These are phyloP conservation scores for Macrosteles quadrilineatus DNA, from an alignment of 1,140 invertebrate genomes.

Conservation along the genomic window DNA sequence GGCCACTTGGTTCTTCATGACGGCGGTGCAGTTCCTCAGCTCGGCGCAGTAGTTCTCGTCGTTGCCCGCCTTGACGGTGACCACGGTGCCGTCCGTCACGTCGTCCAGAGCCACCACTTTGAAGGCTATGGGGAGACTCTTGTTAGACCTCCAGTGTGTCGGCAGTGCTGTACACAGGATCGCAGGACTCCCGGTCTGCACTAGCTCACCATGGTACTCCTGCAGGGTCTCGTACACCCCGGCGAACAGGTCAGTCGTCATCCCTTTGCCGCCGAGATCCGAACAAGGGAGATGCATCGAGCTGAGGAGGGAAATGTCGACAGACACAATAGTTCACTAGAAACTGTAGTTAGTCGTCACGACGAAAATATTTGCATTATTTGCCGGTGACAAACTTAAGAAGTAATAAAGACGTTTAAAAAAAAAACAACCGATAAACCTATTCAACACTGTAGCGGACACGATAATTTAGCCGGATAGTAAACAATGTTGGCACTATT, in stretches of 20 bases:
- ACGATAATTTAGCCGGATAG: background rate
- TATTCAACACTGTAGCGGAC: background rate
- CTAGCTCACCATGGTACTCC: slow-evolving; percentile 86
- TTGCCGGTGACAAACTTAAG: too few relatives aligned
- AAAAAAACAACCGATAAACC: background rate
- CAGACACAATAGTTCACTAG: background rate
- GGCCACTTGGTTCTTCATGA: slow-evolving; percentile 96
- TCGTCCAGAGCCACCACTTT: slow-evolving; percentile 89
- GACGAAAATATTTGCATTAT: too few relatives aligned
- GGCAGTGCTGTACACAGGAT: slow-evolving; percentile 89
- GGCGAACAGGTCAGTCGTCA: slow-evolving; percentile 66
- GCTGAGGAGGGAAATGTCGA: background rate
- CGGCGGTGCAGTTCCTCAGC: slow-evolving; percentile 85
- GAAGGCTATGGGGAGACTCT: slow-evolving; percentile 91
- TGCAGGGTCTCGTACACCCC: slow-evolving; percentile 75
- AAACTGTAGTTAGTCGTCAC: background rate
- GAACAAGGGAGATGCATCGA: slow-evolving; percentile 56
- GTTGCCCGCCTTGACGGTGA: slow-evolving; percentile 91
- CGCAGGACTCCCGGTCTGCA: slow-evolving; percentile 87
- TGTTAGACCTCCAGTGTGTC: slow-evolving; percentile 95
- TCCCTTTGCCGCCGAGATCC: slow-evolving; percentile 49
- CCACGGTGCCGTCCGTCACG: slow-evolving; percentile 89
- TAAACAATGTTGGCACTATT: background rate
- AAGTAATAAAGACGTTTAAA: too few relatives aligned
- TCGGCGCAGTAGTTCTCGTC: slow-evolving; percentile 97